Evolutionary conservation across 1,140 invertebrate species (phyloP).

Genomic region (Solenopsis invicta): DNA sequence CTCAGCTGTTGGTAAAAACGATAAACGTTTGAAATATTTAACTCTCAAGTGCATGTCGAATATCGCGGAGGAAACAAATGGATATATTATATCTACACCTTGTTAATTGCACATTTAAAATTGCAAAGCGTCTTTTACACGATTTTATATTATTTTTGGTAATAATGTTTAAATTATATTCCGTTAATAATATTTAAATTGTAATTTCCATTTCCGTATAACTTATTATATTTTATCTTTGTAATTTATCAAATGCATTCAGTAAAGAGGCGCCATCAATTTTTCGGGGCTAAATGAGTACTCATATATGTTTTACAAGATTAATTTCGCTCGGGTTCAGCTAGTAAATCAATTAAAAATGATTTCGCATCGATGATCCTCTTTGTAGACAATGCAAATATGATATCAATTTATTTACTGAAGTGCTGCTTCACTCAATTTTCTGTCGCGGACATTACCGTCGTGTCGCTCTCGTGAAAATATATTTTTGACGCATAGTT

Average conservation of each 20-base stretch:
- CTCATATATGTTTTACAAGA: slow-evolving; percentile 43
- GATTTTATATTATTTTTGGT: slow-evolving; percentile 18
- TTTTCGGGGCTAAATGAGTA: slow-evolving; percentile 46
- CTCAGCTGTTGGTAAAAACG: neutral
- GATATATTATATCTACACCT: neutral
- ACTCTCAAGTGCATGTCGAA: neutral
- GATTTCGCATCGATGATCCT: slow-evolving; percentile 53
- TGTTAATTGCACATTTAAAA: slow-evolving; percentile 33
- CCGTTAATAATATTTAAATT: slow-evolving; percentile 39
- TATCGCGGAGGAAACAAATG: neutral
- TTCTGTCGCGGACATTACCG: slow-evolving; percentile 59
- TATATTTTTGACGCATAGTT: slow-evolving; percentile 71
- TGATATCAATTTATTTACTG: slow-evolving; percentile 63
- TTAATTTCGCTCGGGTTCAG: slow-evolving; percentile 41
- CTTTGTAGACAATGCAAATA: slow-evolving; percentile 64
- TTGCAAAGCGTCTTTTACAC: neutral
- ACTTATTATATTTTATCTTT: slow-evolving; percentile 46
- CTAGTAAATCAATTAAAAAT: slow-evolving; percentile 65
- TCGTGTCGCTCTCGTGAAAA: slow-evolving; percentile 53
- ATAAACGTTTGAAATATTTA: slow-evolving; percentile 4
- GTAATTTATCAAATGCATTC: slow-evolving; percentile 40
- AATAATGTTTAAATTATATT: slow-evolving; percentile 14
- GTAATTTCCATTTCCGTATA: slow-evolving; percentile 18
- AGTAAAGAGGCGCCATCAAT: slow-evolving; percentile 17
- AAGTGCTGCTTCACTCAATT: slow-evolving; percentile 62